Base-by-base conservation (phyloP, 2,888 invertebrate genomes). In the Drosophila cracens region DNA sequence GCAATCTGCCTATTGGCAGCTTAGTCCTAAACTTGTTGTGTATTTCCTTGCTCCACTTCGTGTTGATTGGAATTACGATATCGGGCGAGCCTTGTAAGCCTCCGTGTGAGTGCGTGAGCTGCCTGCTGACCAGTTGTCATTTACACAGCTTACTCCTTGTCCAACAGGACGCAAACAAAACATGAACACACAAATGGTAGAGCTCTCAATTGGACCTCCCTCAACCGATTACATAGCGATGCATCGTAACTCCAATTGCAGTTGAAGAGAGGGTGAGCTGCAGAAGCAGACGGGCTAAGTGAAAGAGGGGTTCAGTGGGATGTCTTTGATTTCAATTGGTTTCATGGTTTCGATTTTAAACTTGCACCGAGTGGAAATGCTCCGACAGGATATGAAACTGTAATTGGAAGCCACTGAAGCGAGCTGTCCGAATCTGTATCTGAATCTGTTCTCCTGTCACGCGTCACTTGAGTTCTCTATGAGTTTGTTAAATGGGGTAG, bases 121-220 rank as follows among this genome's bases (percentile, higher is more conserved):
- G 49, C 49, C 56, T 62, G 62, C 49, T 68, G 67, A 31, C 57
- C 60, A 69, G 62, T 34, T 62, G 79, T 65, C 74, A 60, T 33
- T 79, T 73, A 65, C 61, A 66, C 73, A 71, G 79, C 82, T 82
- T 82, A 82, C 72, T 75, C 76, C 85, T 52, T 82, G 81, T 85
- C 59, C 52, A 66, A 80, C 80, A 82, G 69, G 57, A 78, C 74
- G 65, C 65, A 76, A 69, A 61, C 73, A 72, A 61, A 43, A 63
- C 64, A 33, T 21, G 54, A 18, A 56, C 36, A 68, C 70, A 58
- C 63, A 77, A 64, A 70, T 64, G 67, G 49, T 65, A 43, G 36
- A 69, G 57, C 80, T 62, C 59, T 76, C 81, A 57, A 81, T 70
- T 83, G 73, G 81, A 53, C 48, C 51, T 61, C 51, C 51, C 61